Base-by-base conservation (phyloP, 1,140 invertebrate genomes). In the Euwallacea similis region DNA sequence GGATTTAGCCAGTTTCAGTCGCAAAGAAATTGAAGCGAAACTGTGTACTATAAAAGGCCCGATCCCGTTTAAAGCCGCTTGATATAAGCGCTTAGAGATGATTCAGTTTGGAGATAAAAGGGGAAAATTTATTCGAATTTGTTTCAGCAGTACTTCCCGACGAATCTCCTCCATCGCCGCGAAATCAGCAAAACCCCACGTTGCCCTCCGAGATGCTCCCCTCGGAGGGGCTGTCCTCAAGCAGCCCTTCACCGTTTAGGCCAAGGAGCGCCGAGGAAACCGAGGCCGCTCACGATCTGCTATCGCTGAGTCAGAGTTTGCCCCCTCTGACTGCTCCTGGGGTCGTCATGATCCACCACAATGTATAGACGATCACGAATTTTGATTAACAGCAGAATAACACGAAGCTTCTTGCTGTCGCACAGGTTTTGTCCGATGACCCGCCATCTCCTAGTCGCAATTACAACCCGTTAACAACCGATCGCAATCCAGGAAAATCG, bases 281-380 rank as follows among this genome's bases (percentile, higher is more conserved):
- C 1, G 92, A 93, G 82, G 92, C 91, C 6, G 93, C 93, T 0
- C 92, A 93, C 76, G 92, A 93, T 78, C 83, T 94, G n/a, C 82
- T 94, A 11, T 93, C 93, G 68, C 83, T 94, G 9, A 92, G 91
- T 2, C 87, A 92, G 66, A 92, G 91, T 47, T 77, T 93, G 65
- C 92, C 91, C 0, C 91, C 91, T 0, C 81, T 93, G 9, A 88
- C 89, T 41, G 88, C 88, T 0, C 89, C 89, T 0, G 86, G 87
- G 55, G 86, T 89, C 0, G 85, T 87, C 13, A 86, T 85, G 64
- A 86, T 86, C 42, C 83, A 84, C 73, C 82, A 85, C 42, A 76
- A 33, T 4, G 21, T 33, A 33, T 33, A 33, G 21, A 33, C 4
- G 4, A 1, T 33, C 1, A 33, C 21, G 21, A 33, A 33, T 33